phyloP scores from a whole-genome alignment of 2,113 vertebrate genomes.

The Dendropsophus ebraccatus region DNA sequence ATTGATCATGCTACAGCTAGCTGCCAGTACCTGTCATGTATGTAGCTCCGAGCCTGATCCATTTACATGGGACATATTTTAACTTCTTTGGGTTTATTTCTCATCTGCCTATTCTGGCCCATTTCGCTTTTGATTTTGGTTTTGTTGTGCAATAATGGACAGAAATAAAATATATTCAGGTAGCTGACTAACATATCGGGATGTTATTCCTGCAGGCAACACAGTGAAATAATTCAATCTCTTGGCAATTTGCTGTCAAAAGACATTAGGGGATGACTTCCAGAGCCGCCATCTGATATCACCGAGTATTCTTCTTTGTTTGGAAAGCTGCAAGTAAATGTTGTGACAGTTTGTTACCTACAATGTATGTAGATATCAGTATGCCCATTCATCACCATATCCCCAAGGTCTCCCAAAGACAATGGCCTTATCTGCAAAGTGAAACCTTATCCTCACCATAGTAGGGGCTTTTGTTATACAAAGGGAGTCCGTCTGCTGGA shows the following conservation, averaged over 20 bases:
- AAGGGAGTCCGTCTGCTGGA: neutral
- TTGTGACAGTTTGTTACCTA: constrained; percentile 5
- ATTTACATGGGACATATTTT: neutral
- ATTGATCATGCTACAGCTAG: too few species aligned
- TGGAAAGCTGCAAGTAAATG: constrained; percentile 5
- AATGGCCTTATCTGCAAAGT: neutral
- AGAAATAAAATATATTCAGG: neutral
- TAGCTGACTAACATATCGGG: neutral
- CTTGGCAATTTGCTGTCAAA: neutral
- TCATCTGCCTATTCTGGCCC: neutral
- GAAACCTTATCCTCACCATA: neutral
- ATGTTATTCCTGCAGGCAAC: neutral
- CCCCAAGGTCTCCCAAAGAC: neutral
- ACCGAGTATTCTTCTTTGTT: neutral
- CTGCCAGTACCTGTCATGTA: too few species aligned
- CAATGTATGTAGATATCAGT: neutral
- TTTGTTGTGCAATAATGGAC: neutral
- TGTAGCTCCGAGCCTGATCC: too few species aligned
- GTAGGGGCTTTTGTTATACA: constrained; percentile 1
- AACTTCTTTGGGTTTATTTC: neutral
- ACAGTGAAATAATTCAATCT: neutral
- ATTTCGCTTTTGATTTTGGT: neutral
- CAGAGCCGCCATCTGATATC: neutral
- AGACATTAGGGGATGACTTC: neutral
- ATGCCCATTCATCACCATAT: neutral